Base-by-base conservation (phyloP, 2,888 invertebrate species). In the Drosophila demipolita region DNA sequence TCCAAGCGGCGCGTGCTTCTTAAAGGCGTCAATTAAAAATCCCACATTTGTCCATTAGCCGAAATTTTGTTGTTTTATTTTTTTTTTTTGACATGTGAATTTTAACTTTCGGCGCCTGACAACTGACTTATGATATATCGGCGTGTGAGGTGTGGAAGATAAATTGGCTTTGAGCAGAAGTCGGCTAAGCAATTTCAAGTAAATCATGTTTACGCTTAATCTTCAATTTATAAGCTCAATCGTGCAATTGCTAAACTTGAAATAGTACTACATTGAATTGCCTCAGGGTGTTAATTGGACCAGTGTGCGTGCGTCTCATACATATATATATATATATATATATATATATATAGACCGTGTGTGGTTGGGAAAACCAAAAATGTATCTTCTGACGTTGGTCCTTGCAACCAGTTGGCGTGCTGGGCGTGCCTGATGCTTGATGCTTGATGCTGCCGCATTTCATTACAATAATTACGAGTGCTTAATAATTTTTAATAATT, bases 401-500 rank as follows among this genome's bases (percentile, higher is more conserved):
- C 73, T 76, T 76, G 73, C 65, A 35, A 38, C 23, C 17, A 38
- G 23, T 48, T 40, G 45, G 20, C 1, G 23, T 2, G 40, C 35
- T 26, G 62, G 83, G 82, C 83, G 78, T 79, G 66, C n/a, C 38
- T 55, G 63, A 66, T 58, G 60, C 69, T 82, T 55, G 63, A 66
- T 58, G 60, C 69, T 82, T 83, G 80, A 80, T 82, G 73, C 78
- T 59, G 80, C 80, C 82, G 82, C 78, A 87, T 88, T 91, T 84
- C 81, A 91, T 87, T 88, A 89, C 82, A 91, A 90, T 90, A 90
- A 90, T 91, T 90, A 89, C 86, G 79, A 83, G 76, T 68, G 87
- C 78, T 90, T 89, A 90, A 90, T 89, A 87, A 83, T 81, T 83
- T 86, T 89, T 90, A 87, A 87, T 89, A 87, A 87, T 87, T 83